Percentiles rank a stretch among this genome's conserved stretches.
Evolutionary conservation across 2,797 vertebrate species (phyloP).

Genomic region (Salarias fasciatus): DNA sequence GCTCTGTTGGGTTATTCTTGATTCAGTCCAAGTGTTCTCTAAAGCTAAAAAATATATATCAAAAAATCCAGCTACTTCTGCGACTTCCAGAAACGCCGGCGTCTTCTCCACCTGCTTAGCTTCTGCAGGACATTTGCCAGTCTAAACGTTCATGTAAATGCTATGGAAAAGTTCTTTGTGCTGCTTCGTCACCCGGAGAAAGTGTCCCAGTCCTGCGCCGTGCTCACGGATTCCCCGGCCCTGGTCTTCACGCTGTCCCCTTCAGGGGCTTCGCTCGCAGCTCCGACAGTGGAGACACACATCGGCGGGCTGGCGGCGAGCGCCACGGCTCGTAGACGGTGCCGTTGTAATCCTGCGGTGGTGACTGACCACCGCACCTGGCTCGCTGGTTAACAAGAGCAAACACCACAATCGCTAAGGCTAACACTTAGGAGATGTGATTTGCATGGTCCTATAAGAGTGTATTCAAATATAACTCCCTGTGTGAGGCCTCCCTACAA

Average conservation of each 20-base stretch:
- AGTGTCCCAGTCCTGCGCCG: slow-evolving; percentile 47
- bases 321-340: background rate
- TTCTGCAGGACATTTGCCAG: slow-evolving; percentile 80
- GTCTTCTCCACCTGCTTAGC: slow-evolving; percentile 72
- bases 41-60: too few relatives aligned
- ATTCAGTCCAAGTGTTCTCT: background rate
- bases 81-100: slow-evolving; percentile 25
- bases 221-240: too few relatives aligned
- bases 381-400: slow-evolving; percentile 39
- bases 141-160: slow-evolving; percentile 86
- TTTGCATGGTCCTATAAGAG: slow-evolving; percentile 68
- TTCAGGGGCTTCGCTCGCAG: too few relatives aligned
- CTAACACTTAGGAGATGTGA: slow-evolving; percentile 67
- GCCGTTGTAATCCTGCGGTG: slow-evolving; percentile 48
- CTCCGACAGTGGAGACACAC: background rate
- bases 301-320: background rate
- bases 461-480: slow-evolving; percentile 64
- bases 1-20: rapidly evolving
- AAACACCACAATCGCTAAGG: slow-evolving; percentile 64
- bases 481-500: slow-evolving; percentile 16
- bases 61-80: slow-evolving; percentile 20
- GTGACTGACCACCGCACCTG: slow-evolving; percentile 69
- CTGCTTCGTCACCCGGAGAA: slow-evolving; percentile 62
- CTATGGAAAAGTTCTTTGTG: slow-evolving; percentile 80
- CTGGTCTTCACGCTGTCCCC: too few relatives aligned